phyloP scores from a whole-genome alignment of 1,140 invertebrate species.

The Antheraea mylitta region DNA sequence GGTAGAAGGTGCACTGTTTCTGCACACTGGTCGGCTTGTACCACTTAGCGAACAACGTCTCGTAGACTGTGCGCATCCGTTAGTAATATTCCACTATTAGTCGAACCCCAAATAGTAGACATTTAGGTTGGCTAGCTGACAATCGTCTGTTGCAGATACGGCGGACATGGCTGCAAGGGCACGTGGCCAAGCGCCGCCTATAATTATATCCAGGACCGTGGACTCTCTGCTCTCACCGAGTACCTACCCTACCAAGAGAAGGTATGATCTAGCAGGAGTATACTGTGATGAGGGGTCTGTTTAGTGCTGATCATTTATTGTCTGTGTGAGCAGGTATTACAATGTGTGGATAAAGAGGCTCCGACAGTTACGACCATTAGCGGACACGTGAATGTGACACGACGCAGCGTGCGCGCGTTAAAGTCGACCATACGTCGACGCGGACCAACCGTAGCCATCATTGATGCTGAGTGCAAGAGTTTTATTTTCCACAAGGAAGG shows the following conservation, averaged over 20 bases:
- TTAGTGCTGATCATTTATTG: background rate
- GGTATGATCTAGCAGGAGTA: background rate
- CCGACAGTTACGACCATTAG: conserved; percentile 3
- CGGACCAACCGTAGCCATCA: conserved; percentile 51
- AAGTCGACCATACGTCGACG: conserved; percentile 52
- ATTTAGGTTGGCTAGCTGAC: background rate
- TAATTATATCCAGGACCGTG: conserved; percentile 6
- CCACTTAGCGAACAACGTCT: conserved; percentile 94
- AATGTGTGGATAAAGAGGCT: background rate
- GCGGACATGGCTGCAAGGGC: conserved; percentile 11
- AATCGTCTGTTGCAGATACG: conserved; percentile 5
- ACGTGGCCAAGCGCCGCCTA: conserved; percentile 15
- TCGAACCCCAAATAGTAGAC: too few species aligned
- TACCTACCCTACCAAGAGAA: conserved; percentile 5
- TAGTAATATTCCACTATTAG: conserved; percentile 20
- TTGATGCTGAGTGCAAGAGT: conserved; percentile 46
- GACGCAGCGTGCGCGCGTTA: conserved; percentile 2
- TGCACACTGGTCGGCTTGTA: conserved; percentile 89
- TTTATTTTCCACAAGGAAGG: conserved; percentile 51
- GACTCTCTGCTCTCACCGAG: background rate
- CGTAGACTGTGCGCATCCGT: conserved; percentile 97
- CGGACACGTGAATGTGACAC: conserved; percentile 14
- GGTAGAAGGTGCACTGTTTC: conserved; percentile 94
- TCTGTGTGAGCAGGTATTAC: background rate
- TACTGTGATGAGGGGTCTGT: background rate